Evolutionary conservation across 2,888 invertebrate genomes (phyloP).

Genomic region (Gortyna flavago): DNA sequence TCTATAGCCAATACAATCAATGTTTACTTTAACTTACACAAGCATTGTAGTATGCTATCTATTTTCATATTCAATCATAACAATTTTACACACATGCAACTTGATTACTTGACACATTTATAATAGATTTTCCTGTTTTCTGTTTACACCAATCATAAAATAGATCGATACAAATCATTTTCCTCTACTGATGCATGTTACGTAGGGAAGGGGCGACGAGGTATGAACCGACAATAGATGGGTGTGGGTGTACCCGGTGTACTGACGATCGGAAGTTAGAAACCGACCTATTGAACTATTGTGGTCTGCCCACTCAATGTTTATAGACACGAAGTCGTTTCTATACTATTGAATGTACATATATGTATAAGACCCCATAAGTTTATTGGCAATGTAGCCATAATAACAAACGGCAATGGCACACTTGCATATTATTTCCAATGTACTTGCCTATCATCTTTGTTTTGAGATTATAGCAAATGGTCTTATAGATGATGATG

Average conservation of each 20-base stretch:
- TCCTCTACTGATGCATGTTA: constrained; percentile 37
- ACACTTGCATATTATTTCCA: constrained; percentile 48
- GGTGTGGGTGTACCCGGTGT: constrained; percentile 53
- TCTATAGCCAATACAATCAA: neutral
- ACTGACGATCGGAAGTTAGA: constrained; percentile 54
- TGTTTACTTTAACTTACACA: constrained; percentile 6
- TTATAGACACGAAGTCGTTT: constrained; percentile 22
- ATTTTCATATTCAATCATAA: constrained; percentile 32
- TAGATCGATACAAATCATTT: constrained; percentile 50
- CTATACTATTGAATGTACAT: constrained; percentile 26
- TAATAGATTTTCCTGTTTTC: constrained; percentile 43
- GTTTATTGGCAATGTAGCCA: constrained; percentile 26
- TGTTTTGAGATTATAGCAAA: constrained; percentile 34
- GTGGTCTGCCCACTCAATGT: constrained; percentile 34
- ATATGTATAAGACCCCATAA: constrained; percentile 21
- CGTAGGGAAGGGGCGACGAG: constrained; percentile 41
- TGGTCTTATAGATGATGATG: constrained; percentile 15
- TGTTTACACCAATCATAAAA: constrained; percentile 21
- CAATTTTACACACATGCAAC: constrained; percentile 17
- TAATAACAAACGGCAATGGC: constrained; percentile 53
- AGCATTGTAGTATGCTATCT: constrained; percentile 16
- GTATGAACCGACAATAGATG: constrained; percentile 48
- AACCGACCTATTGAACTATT: constrained; percentile 58
- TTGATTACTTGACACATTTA: constrained; percentile 14
- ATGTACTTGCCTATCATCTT: constrained; percentile 23